These are phyloP conservation scores for Xenentodon cancila DNA, from an alignment of 2,797 vertebrate species.

Conservation along the genomic window DNA sequence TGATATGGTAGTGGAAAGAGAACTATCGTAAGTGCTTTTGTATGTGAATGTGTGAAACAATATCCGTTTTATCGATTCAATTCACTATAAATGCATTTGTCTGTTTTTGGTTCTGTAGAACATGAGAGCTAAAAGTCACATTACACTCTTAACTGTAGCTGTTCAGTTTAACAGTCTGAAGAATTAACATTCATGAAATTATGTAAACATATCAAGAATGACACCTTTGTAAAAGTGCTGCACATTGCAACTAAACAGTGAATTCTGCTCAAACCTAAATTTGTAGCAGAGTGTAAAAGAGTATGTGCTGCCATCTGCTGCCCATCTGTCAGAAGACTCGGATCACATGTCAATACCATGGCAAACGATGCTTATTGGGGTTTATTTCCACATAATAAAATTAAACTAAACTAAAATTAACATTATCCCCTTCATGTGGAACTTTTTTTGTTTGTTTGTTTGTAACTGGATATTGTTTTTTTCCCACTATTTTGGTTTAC, in stretches of 20 bases:
- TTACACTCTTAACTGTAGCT: not conserved
- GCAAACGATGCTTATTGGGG: too few relatives aligned
- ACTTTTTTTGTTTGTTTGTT: too few relatives aligned
- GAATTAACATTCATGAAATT: not conserved
- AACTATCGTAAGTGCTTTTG: not conserved
- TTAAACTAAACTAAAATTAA: too few relatives aligned
- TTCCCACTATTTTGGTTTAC: too few relatives aligned
- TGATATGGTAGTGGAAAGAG: not conserved
- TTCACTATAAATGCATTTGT: not conserved
- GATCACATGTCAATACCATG: not conserved
- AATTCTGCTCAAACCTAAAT: not conserved
- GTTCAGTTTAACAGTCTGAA: not conserved
- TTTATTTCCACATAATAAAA: too few relatives aligned
- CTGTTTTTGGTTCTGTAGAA: not conserved
- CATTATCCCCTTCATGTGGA: too few relatives aligned
- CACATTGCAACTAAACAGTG: not conserved
- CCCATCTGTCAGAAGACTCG: not conserved
- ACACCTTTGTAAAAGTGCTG: too few relatives aligned
- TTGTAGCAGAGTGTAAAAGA: not conserved
- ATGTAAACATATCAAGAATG: not conserved
- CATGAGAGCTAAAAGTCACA: not conserved
- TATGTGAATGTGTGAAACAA: too few relatives aligned
- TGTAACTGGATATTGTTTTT: too few relatives aligned
- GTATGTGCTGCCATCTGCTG: conserved; percentile 68
- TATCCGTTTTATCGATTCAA: not conserved